Evolutionary conservation across 2,888 invertebrate genomes (phyloP).

Genomic region (Trilocha varians): DNA sequence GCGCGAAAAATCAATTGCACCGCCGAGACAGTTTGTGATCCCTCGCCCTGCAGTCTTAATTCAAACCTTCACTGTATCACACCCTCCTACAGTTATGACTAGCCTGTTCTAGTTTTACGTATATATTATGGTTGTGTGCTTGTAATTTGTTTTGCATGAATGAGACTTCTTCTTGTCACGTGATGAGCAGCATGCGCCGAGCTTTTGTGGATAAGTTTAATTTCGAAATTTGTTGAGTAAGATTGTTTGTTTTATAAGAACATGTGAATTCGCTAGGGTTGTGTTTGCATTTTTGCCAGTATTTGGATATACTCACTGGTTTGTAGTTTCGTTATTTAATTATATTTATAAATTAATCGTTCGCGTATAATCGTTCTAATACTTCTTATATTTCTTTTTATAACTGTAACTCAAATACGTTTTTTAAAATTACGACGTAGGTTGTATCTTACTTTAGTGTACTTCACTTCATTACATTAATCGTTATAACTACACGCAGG

Average conservation of each 20-base stretch:
- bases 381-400: too few species aligned
- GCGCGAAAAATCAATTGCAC: slow-evolving; percentile 61
- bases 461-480: not conserved
- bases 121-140: not conserved
- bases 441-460: too few species aligned
- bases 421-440: too few species aligned
- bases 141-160: not conserved
- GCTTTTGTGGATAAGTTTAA: not conserved
- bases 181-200: too few species aligned
- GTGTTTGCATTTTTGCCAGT: not conserved
- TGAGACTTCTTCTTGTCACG: too few species aligned
- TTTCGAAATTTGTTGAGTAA: not conserved
- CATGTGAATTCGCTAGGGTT: not conserved
- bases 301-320: not conserved
- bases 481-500: slow-evolving; percentile 52
- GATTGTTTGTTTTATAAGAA: not conserved
- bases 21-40: slow-evolving; percentile 37
- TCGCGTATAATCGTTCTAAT: too few species aligned
- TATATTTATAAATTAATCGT: not conserved
- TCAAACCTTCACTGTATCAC: slow-evolving; percentile 40
- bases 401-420: too few species aligned
- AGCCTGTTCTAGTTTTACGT: not conserved
- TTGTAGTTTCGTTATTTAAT: not conserved
- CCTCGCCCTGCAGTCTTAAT: slow-evolving; percentile 45
- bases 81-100: slow-evolving; percentile 21